Evolutionary conservation across 2,888 invertebrate genomes (phyloP), one percentile per base, ranked within the genome.

Genomic region (Drosophila fulvimacula): DNA sequence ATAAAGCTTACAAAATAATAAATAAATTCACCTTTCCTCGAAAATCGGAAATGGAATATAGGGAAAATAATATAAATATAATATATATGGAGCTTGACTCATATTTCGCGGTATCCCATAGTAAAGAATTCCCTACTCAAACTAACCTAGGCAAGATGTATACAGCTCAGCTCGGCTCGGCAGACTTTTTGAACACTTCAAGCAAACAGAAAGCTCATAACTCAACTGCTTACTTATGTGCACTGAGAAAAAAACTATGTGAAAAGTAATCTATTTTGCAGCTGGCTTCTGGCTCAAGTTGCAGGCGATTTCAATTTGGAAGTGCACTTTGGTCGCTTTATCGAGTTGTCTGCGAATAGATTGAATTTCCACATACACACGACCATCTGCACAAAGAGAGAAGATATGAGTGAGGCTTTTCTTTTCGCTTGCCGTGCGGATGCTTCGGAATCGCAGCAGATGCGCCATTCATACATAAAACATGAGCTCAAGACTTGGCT

Each of bases 271-370:
- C 21, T 55, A 46, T 36, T 46, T 65, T 57, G 34, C 51, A 69
- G 69, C 71, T 62, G 58, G 15, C 38, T 51, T 44, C 27, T 15
- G 4, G n/a, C 27, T 32, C 56, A 71, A 58, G 27, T 76, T 71
- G 63, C 72, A 39, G 38, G 46, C 49, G 53, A 61, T 66, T 70
- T 46, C 55, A 58, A 62, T 66, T 44, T 38, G 10, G 24, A 65
- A 65, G 61, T 71, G 74, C 77, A 76, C 77, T 75, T 76, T 71
- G 76, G 27, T 32, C n/a, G 17, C 46, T 30, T 67, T 67, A 65
- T 71, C 48, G 39, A 70, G 57, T 58, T 76, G 73, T 69, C 75
- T 64, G 69, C 58, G 17, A 36, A 32, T 46, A 69, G 75, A 79
- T 76, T 76, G 59, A 74, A 74, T 76, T 76, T 76, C 53, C 21